These are phyloP conservation scores for Drosophila quinaria DNA, from an alignment of 2,888 invertebrate species.

Conservation along the genomic window DNA sequence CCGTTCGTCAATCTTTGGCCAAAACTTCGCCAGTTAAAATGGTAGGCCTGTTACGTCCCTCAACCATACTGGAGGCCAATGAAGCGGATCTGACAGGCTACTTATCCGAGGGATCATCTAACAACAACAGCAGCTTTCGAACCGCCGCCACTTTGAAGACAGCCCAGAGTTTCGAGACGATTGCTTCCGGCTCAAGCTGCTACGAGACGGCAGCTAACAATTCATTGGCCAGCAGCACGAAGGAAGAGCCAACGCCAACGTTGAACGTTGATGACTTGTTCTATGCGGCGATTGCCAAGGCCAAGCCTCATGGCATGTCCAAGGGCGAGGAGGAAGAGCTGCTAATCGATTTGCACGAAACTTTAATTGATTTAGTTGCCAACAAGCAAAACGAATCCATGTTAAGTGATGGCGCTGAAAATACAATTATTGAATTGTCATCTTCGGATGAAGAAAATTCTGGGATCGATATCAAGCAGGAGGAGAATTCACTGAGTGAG, in stretches of 20 bases:
- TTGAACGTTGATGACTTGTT: constrained; percentile 56
- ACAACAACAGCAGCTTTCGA: constrained; percentile 69
- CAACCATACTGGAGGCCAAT: constrained; percentile 84
- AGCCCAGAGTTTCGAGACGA: constrained; percentile 40
- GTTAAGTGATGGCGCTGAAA: constrained; percentile 37
- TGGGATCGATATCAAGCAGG: constrained; percentile 27
- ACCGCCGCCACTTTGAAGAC: constrained; percentile 69
- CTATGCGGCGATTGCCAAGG: constrained; percentile 64
- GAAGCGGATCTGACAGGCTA: constrained; percentile 56
- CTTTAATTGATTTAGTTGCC: constrained; percentile 67
- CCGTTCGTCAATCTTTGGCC: constrained; percentile 23
- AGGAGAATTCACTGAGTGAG: constrained; percentile 26
- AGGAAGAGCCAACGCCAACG: constrained; percentile 8
- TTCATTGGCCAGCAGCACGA: constrained; percentile 48
- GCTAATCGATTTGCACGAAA: constrained; percentile 57
- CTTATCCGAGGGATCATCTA: constrained; percentile 60
- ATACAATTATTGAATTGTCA: constrained; percentile 73
- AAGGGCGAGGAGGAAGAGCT: constrained; percentile 50
- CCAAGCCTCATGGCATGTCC: constrained; percentile 49
- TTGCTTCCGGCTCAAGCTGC: constrained; percentile 65
- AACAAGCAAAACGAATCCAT: constrained; percentile 10
- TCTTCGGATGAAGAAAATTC: constrained; percentile 56
- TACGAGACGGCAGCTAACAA: constrained; percentile 83
- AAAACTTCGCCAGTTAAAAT: constrained; percentile 84
- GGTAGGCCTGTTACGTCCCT: constrained; percentile 84